Evolutionary conservation across 2,113 vertebrate genomes (phyloP).

Genomic region (Protomyctophum bolini): DNA sequence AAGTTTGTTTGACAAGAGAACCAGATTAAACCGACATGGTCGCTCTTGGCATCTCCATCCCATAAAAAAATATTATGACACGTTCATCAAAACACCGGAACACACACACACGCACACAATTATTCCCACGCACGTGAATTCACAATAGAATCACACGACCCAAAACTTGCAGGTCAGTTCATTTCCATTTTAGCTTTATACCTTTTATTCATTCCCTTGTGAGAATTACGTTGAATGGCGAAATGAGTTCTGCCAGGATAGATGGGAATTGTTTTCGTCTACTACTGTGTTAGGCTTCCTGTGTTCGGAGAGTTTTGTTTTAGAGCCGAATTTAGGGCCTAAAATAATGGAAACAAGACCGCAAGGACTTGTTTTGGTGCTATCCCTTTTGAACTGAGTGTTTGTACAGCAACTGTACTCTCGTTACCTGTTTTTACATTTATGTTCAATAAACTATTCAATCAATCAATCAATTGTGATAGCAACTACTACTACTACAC

Average conservation of each 20-base stretch:
- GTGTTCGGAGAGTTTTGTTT: not conserved
- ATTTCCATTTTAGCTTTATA: not conserved
- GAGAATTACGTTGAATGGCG: not conserved
- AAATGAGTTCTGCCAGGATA: not conserved
- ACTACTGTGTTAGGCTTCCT: not conserved
- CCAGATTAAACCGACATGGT: slow-evolving; percentile 40
- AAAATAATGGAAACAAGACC: too few species aligned
- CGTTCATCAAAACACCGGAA: slow-evolving; percentile 12
- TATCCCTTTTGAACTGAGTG: too few species aligned
- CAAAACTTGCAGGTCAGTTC: not conserved
- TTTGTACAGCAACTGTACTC: too few species aligned
- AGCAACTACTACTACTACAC: too few species aligned
- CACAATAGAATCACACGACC: not conserved
- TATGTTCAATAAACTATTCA: too few species aligned
- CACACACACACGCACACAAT: slow-evolving; percentile 13
- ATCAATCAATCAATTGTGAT: too few species aligned
- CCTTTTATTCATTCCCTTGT: slow-evolving; percentile 11
- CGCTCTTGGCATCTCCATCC: slow-evolving; percentile 42
- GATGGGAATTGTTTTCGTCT: not conserved
- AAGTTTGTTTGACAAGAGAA: slow-evolving; percentile 53
- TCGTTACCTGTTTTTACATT: too few species aligned
- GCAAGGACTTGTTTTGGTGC: too few species aligned
- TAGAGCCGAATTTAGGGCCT: too few species aligned
- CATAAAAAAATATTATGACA: slow-evolving; percentile 20
- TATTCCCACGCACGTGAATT: not conserved